phyloP scores from a whole-genome alignment of 2,888 invertebrate genomes.

The Drosophila setosimentum region DNA sequence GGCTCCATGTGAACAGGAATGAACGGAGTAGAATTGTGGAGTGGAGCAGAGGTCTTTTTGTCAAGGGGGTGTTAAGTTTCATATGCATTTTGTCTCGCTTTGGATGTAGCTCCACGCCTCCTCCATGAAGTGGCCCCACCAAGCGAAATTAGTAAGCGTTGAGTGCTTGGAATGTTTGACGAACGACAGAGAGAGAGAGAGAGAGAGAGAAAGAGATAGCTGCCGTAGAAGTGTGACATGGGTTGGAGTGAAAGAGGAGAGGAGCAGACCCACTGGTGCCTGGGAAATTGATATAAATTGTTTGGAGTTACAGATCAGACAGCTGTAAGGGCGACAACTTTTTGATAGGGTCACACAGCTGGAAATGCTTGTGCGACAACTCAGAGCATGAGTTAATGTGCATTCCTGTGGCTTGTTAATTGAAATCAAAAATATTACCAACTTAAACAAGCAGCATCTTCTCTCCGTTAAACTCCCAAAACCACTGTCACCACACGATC shows the following conservation, averaged over 20 bases:
- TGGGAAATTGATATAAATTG: slow-evolving; percentile 75
- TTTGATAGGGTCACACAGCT: slow-evolving; percentile 60
- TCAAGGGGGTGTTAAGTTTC: slow-evolving; percentile 40
- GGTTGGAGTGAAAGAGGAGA: not conserved
- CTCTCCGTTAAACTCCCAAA: not conserved
- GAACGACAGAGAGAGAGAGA: slow-evolving; percentile 15
- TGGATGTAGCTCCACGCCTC: slow-evolving; percentile 9
- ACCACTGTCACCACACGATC: not conserved
- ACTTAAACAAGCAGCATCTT: slow-evolving; percentile 1
- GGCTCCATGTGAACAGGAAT: slow-evolving; percentile 1
- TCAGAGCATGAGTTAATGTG: slow-evolving; percentile 28
- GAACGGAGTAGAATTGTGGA: not conserved
- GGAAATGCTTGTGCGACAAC: slow-evolving; percentile 20
- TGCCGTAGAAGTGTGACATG: not conserved
- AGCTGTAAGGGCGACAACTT: slow-evolving; percentile 60
- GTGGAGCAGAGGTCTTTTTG: no score
- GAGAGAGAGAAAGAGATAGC: slow-evolving; percentile 1
- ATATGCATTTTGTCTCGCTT: slow-evolving; percentile 73
- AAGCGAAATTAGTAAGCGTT: slow-evolving; percentile 77
- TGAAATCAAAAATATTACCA: slow-evolving; percentile 12
- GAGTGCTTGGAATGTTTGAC: slow-evolving; percentile 67
- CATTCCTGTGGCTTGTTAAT: slow-evolving; percentile 27
- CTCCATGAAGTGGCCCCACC: slow-evolving; percentile 62
- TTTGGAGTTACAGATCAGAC: slow-evolving; percentile 61
- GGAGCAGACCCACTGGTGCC: slow-evolving; percentile 1